Evolutionary conservation across 2,113 vertebrate species (phyloP).

Genomic region (Erythrocebus patas): DNA sequence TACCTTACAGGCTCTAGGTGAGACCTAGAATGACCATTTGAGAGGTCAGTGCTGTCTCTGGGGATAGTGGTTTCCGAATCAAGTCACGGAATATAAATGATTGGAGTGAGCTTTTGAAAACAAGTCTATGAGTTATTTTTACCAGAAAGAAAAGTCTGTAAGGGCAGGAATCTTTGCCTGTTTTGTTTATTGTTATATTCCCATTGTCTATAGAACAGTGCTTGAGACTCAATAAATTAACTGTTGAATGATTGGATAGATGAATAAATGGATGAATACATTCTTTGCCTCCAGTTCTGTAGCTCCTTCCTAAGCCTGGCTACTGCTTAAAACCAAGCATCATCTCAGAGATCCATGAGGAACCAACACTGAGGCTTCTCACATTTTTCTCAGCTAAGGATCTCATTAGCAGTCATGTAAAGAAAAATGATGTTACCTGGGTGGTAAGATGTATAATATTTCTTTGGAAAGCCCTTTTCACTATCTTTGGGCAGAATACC

Average conservation of each 20-base stretch:
- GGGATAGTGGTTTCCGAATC: neutral
- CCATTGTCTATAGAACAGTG: neutral
- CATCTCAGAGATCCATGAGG: neutral
- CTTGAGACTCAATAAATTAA: neutral
- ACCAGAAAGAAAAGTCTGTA: neutral
- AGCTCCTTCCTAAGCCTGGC: neutral
- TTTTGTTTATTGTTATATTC: neutral
- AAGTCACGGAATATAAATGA: neutral
- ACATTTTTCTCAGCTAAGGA: neutral
- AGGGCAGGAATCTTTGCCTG: neutral
- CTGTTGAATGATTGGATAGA: neutral
- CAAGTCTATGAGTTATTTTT: neutral
- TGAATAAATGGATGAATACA: neutral
- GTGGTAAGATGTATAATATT: slow-evolving; percentile 8
- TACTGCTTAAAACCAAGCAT: slow-evolving; percentile 6
- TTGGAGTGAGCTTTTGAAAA: neutral
- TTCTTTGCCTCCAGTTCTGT: neutral
- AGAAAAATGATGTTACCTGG: slow-evolving; percentile 26
- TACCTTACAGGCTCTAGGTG: neutral
- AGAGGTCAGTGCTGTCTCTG: neutral
- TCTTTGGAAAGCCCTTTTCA: slow-evolving; percentile 26
- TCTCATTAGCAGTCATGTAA: slow-evolving; percentile 31
- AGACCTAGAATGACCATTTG: slow-evolving; percentile 9
- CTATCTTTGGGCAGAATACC: neutral
- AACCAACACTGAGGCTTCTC: neutral